Evolutionary conservation across 1,140 invertebrate genomes (phyloP), one percentile per base, ranked within the genome.

Genomic region (Heliothis virescens): DNA sequence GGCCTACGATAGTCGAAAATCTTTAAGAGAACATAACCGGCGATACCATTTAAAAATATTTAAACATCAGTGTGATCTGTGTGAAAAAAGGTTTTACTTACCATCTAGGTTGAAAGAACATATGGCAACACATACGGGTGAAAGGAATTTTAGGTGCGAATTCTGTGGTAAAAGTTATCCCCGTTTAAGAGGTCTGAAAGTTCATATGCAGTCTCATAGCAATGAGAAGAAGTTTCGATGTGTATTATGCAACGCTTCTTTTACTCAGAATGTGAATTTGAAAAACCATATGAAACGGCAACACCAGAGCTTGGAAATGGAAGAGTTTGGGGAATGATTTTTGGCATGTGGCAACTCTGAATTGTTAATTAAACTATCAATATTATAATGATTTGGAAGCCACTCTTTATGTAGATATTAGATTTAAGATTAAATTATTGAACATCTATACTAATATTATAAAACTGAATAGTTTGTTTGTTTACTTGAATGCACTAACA

Each of bases 91-190:
- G 12, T 94, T 94, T 41, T 94, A 93, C 59, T 29, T 93, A 1
- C 93, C 93, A 0, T 93, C 90, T 0, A 48, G 92, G 11, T 81
- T 93, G 12, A 92, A 87, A 41, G 92, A 93, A 59, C 92, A 94
- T 52, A 90, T 94, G 88, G 87, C 91, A 1, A 89, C 89, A 16
- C 93, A 94, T 53, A 93, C 89, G 0, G 92, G 93, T 0, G 93
- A 94, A 18, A 90, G 92, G 77, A 94, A 94, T 60, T 94, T 88
- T 21, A 71, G 90, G 0, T 94, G 93, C 60, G 93, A 94, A 16
- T 91, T 85, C 26, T 94, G 92, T 63, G 92, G 91, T 0, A 94
- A 94, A 73, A 91, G 89, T 52, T 94, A 93, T 81, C 91, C 92
- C 0, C 82, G 91, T 9, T 48, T 92, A 2, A 65, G 90, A 2